A percentile compares a stretch with the other conserved stretches of the same genome.
Conservation (phyloP, 2,113 vertebrate species). For the Passer domesticus region DNA sequence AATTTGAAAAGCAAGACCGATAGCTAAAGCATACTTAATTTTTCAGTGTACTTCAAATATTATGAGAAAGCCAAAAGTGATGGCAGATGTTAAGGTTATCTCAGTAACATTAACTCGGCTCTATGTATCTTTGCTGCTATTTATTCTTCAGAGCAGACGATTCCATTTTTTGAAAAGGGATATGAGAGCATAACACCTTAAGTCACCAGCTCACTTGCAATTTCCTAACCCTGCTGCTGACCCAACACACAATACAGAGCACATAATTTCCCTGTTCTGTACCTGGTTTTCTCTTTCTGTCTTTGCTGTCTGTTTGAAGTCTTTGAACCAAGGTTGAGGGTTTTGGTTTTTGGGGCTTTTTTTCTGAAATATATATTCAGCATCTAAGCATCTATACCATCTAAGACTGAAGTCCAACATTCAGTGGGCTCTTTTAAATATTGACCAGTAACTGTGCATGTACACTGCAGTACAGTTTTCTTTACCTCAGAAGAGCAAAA, state of each 20-base stretch:
- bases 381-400: neutral
- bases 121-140: neutral
- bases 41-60: neutral
- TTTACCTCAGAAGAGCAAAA: neutral
- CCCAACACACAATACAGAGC: neutral
- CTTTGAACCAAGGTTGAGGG: neutral
- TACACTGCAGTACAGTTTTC: neutral
- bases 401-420: neutral
- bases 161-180: neutral
- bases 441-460: neutral
- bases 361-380: neutral
- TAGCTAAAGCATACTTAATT: neutral
- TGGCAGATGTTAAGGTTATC: neutral
- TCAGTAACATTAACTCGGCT: neutral
- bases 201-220: neutral
- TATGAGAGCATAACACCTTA: rapidly evolving
- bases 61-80: neutral
- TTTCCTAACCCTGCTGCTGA: neutral
- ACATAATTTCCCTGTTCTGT: neutral
- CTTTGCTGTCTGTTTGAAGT: neutral
- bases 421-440: neutral
- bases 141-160: neutral
- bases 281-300: neutral
- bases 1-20: neutral
- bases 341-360: neutral